Conservation (phyloP, 2,113 vertebrate genomes). For the Labeo rohita region DNA sequence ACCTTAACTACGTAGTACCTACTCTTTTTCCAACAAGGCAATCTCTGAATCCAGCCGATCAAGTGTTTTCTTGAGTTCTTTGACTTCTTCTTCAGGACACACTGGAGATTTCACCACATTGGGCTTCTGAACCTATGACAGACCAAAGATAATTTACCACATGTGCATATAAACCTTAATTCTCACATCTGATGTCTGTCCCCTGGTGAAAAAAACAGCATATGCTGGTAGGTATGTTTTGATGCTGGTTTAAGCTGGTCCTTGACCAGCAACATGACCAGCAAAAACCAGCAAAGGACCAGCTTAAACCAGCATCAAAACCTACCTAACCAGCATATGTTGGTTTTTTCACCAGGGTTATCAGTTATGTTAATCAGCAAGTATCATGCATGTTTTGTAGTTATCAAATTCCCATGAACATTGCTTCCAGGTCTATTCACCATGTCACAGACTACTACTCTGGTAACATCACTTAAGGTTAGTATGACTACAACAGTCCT, state of each 20-base stretch:
- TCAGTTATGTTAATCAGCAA: background rate
- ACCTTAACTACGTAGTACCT: constrained; percentile 68
- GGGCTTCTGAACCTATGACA: constrained; percentile 65
- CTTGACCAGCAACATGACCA: too few relatives aligned
- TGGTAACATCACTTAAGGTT: background rate
- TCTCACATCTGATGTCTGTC: background rate
- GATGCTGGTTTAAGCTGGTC: too few relatives aligned
- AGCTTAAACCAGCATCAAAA: too few relatives aligned
- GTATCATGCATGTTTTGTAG: background rate
- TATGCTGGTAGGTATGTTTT: too few relatives aligned
- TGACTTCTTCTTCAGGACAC: constrained; percentile 66
- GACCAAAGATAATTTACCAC: background rate
- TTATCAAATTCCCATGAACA: background rate
- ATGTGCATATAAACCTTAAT: background rate
- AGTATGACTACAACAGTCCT: background rate
- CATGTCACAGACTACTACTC: background rate
- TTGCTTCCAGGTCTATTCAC: background rate
- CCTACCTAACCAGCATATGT: too few relatives aligned
- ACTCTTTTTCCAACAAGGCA: constrained; percentile 73
- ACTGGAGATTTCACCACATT: background rate
- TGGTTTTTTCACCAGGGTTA: too few relatives aligned
- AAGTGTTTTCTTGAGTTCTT: constrained; percentile 66
- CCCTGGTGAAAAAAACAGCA: too few relatives aligned
- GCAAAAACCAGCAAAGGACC: too few relatives aligned
- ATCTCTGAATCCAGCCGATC: constrained; percentile 72